Evolutionary conservation across 2,888 invertebrate species (phyloP), one percentile per base, ranked within the genome.

Genomic region (Macaria notata): DNA sequence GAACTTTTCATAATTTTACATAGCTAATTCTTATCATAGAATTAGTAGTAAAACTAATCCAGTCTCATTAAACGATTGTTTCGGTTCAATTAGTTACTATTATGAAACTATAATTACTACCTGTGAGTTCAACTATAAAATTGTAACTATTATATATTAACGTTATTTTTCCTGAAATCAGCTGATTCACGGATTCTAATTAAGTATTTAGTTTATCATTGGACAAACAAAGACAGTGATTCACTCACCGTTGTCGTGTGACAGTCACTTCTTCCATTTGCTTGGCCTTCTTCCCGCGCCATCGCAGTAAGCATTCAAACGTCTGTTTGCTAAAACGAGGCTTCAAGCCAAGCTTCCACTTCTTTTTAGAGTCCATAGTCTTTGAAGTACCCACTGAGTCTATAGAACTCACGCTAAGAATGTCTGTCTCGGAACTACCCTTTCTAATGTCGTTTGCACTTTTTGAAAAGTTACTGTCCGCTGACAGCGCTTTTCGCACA

Each of bases 291-390:
- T 85, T 90, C 63, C 83, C 81, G 57, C 88, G 86, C 91, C 91
- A 92, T 44, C 79, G 78, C 42, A 91, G 71, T 67, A 92, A 74
- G 69, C 88, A 88, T 69, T 89, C 88, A 62, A 92, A 86, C 39
- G 88, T 76, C 38, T 84, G 84, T 75, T 87, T 92, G 50, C 79
- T 79, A 65, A 89, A 86, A 0, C 83, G 81, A 6, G 84, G 84
- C 64, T 81, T 88, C 38, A 88, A 69, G 56, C 59, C 54, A 31
- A 86, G 68, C 62, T 82, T 88, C 86, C 85, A 88, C 57, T 82
- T 77, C 63, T 84, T 91, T 64, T 81, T 84, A 51, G 78, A 73
- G 50, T 86, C 84, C 9, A 82, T 70, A 60, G 82, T 86, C 65
- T 82, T 88, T 49, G 76, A 66, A 30, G 78, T 70, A 49, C 75